phyloP scores from a whole-genome alignment of 1,140 invertebrate genomes.

The Diachasmimorpha longicaudata region DNA sequence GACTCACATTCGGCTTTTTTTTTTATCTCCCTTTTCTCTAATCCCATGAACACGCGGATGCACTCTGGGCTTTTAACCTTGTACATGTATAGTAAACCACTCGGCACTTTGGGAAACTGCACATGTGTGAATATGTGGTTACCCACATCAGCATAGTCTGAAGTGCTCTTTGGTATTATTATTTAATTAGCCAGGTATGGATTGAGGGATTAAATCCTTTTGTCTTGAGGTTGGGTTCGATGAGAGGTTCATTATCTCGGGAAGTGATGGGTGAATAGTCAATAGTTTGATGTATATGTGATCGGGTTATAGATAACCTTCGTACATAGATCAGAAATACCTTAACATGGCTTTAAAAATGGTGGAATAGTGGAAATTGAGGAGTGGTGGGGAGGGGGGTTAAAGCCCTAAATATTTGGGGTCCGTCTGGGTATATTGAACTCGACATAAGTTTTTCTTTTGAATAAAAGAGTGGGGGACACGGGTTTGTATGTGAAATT shows the following conservation, averaged over 20 bases:
- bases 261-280: not conserved
- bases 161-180: not conserved
- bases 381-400: too few relatives aligned
- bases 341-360: too few relatives aligned
- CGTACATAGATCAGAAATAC: too few relatives aligned
- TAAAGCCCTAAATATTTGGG: too few relatives aligned
- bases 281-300: not conserved
- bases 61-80: not conserved
- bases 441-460: too few relatives aligned
- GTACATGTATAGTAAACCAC: not conserved
- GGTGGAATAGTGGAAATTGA: too few relatives aligned
- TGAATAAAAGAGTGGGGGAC: too few relatives aligned
- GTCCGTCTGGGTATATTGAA: too few relatives aligned
- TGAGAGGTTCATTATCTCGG: not conserved
- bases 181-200: not conserved
- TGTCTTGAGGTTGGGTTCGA: not conserved
- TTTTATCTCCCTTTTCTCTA: not conserved
- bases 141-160: not conserved
- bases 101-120: not conserved
- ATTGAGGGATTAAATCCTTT: not conserved
- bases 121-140: not conserved
- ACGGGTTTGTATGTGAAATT: too few relatives aligned
- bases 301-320: not conserved
- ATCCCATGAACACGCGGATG: not conserved
- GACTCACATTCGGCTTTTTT: not conserved